Evolutionary conservation across 2,113 vertebrate species (phyloP).

Genomic region (Dermatemys mawii): DNA sequence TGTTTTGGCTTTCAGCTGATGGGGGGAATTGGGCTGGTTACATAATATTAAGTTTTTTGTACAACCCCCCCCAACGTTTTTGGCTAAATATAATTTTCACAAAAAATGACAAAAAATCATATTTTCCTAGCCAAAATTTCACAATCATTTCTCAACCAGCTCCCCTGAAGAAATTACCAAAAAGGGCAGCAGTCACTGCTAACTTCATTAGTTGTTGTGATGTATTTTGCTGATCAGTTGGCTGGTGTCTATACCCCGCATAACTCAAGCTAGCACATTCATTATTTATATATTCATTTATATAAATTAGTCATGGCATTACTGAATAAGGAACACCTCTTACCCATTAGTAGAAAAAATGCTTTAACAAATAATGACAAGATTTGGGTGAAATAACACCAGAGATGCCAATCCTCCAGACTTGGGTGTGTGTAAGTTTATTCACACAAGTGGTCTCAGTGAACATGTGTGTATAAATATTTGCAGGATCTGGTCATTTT

Average conservation of each 20-base stretch:
- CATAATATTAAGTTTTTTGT: not conserved
- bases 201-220: not conserved
- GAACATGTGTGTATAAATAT: not conserved
- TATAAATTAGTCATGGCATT: not conserved
- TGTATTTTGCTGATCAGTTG: not conserved
- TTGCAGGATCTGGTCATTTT: not conserved
- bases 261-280: not conserved
- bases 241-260: not conserved
- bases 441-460: not conserved
- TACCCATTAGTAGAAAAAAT: not conserved
- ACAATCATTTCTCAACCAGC: accelerated
- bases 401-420: not conserved
- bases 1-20: not conserved
- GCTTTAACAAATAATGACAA: not conserved
- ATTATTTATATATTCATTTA: not conserved
- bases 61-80: not conserved
- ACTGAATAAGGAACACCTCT: not conserved
- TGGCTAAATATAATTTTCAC: not conserved
- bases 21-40: not conserved
- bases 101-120: accelerated
- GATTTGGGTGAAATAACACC: not conserved
- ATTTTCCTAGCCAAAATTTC: no score
- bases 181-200: not conserved
- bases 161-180: not conserved
- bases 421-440: not conserved